Conservation (phyloP, 2,797 vertebrate genomes). For the Siniperca obscura region DNA sequence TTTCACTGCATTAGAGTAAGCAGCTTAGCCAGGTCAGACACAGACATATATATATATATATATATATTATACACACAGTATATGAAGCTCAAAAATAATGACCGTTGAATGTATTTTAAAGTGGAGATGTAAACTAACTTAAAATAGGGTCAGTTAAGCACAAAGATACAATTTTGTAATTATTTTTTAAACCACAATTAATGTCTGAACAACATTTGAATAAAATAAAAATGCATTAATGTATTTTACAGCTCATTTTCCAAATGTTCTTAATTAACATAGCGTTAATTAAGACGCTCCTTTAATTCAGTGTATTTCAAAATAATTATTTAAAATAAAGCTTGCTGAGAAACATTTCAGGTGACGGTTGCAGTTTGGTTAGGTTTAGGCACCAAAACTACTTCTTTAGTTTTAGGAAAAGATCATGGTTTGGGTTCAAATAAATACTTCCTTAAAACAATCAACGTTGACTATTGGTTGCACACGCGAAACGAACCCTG, state of each 20-base stretch:
- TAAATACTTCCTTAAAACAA: no score
- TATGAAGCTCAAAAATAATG: not conserved
- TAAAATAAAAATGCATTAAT: not conserved
- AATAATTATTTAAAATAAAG: not conserved
- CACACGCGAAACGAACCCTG: no score
- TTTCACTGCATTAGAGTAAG: conserved; percentile 27
- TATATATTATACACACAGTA: not conserved
- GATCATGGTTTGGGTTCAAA: no score
- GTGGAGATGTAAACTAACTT: not conserved
- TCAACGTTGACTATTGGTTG: no score
- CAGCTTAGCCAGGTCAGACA: conserved; percentile 23
- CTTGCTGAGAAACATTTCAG: no score
- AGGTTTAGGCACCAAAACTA: no score
- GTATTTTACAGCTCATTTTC: not conserved
- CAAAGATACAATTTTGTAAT: not conserved
- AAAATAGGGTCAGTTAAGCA: not conserved
- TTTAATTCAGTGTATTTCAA: not conserved
- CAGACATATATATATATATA: not conserved
- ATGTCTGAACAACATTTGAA: not conserved
- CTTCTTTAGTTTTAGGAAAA: no score
- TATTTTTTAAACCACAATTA: not conserved
- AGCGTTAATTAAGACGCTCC: not conserved
- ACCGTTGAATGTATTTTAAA: not conserved
- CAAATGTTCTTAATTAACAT: not conserved
- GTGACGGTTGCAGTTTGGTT: no score